Percentiles rank a stretch among this genome's conserved stretches.
phyloP scores from a whole-genome alignment of 2,888 invertebrate species.

The Punctoribates punctum region DNA sequence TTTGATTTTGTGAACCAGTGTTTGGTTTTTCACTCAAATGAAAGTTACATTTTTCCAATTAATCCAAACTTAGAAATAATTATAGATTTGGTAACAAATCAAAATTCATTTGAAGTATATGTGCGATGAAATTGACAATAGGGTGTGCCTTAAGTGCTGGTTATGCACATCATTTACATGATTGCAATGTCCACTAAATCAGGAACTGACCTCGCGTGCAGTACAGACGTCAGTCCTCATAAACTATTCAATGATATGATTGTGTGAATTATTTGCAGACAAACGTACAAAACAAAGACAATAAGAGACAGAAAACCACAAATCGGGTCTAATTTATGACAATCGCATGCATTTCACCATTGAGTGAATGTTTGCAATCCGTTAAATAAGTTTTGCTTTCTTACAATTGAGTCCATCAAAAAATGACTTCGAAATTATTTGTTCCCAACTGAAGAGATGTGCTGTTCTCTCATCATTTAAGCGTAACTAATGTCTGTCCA shows the following conservation, averaged over 20 bases:
- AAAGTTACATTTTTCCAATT: background rate
- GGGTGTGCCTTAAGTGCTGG: conserved; percentile 8
- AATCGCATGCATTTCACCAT: conserved; percentile 7
- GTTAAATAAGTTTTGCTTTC: conserved; percentile 25
- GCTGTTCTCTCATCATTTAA: conserved; percentile 15
- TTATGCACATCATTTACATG: conserved; percentile 20
- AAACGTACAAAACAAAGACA: background rate
- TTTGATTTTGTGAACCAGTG: too few relatives aligned
- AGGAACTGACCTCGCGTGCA: background rate
- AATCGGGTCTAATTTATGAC: conserved; percentile 12
- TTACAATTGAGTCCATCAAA: background rate
- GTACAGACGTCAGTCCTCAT: background rate
- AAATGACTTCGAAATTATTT: conserved; percentile 2
- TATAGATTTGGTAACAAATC: background rate
- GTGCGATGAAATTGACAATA: background rate
- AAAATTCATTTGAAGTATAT: conserved; percentile 3
- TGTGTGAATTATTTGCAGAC: conserved; percentile 11
- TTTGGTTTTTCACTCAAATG: too few relatives aligned
- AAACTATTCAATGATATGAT: conserved; percentile 2
- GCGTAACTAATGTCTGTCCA: conserved; percentile 28
- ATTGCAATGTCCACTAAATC: conserved; percentile 29
- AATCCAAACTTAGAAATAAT: background rate
- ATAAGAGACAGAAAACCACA: conserved; percentile 14
- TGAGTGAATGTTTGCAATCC: background rate
- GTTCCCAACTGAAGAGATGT: background rate